Base-by-base conservation (phyloP, 2,888 invertebrate genomes). In the Caenorhabditis zanzibari region DNA sequence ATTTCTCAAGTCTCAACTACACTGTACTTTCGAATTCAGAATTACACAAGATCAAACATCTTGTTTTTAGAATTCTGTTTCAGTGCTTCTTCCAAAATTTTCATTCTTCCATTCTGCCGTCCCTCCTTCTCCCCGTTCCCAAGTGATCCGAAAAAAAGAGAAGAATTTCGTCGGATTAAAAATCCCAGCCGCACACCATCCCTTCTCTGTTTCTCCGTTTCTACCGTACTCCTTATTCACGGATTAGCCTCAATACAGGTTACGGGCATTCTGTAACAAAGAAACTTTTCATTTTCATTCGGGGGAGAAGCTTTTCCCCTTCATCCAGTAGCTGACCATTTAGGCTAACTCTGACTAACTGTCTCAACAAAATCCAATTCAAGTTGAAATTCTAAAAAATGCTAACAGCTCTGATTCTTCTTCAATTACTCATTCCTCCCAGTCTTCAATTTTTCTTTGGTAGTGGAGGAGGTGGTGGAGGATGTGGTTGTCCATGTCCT, bases 171-270 rank as follows among this genome's bases (percentile, higher is more conserved):
- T 24, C 63, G 71, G 79, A 79, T 79, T 79, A 79, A 79, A 79
- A 79, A 64, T 72, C 58, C 77, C 28, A 61, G 32, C n/a, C 66
- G 24, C 35, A n/a, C 49, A 32, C 14, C 38, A 26, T 9, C 68
- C 61, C 71, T 12, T 71, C 44, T 59, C 58, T 58, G 26, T 19
- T 58, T 28, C 68, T 64, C 71, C 63, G 12, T 35, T 63, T 64
- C 61, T 52, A n/a, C 38, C 47, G 32, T 68, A 59, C 68, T 59
- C 66, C 26, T 28, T 75, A 49, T 71, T 63, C 58, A 38, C 24
- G 79, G 79, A 79, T 79, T 79, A 79, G 79, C 79, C 79, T 79
- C 79, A 79, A 79, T 79, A 71, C 79, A 71, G 71, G 79, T 79
- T 77, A 41, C 38, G 49, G 47, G 58, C 32, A 59, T 73, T 54